These are phyloP conservation scores for Rhinolophus ferrumequinum DNA, from an alignment of 2,113 vertebrate species.

Conservation along the genomic window DNA sequence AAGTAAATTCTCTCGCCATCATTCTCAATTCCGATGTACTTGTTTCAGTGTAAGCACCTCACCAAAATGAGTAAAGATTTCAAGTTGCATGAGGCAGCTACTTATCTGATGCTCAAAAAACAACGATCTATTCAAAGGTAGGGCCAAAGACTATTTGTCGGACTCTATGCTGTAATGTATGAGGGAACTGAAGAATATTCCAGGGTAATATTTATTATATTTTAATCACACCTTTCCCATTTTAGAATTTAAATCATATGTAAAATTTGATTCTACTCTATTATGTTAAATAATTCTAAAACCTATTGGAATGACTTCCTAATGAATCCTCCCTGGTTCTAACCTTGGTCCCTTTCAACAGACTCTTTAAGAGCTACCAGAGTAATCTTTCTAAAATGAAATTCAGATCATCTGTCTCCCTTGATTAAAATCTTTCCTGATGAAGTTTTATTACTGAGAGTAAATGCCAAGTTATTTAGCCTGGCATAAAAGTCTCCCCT, in stretches of 20 bases:
- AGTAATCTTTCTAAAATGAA: constrained; percentile 53
- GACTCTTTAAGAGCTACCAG: constrained; percentile 47
- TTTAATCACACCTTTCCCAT: neutral
- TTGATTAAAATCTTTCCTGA: constrained; percentile 60
- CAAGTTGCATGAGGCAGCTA: neutral
- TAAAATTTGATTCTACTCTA: neutral
- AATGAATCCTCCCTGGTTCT: neutral
- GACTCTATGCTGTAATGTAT: neutral
- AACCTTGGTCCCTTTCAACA: constrained; percentile 27
- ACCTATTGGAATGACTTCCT: constrained; percentile 5
- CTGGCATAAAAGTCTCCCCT: constrained; percentile 45
- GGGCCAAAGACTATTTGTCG: neutral
- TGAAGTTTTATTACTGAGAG: constrained; percentile 59
- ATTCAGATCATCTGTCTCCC: constrained; percentile 22
- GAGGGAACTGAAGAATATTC: neutral
- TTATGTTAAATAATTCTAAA: constrained; percentile 2
- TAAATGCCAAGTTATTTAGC: constrained; percentile 69
- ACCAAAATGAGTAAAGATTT: neutral
- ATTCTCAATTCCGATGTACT: neutral
- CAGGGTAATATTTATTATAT: neutral
- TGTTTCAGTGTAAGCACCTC: neutral
- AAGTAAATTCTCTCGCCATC: neutral
- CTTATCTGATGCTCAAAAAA: neutral
- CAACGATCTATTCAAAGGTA: neutral
- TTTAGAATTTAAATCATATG: constrained; percentile 24